Evolutionary conservation across 2,113 vertebrate genomes (phyloP).

Genomic region (Ellobius talpinus): DNA sequence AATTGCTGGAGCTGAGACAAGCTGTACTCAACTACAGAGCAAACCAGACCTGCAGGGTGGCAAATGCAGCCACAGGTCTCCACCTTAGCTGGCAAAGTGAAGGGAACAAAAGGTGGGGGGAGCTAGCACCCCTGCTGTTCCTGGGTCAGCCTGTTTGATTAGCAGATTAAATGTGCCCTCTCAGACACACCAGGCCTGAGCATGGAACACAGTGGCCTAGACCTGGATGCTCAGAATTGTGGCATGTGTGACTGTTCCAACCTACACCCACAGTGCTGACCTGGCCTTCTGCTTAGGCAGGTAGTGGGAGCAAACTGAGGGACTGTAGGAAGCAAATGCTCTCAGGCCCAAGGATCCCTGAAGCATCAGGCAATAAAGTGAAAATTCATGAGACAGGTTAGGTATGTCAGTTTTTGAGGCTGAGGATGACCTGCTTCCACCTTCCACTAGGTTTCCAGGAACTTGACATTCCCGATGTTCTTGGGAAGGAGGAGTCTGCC

Average conservation of each 20-base stretch:
- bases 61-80: background rate
- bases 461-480: background rate
- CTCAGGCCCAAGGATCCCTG: background rate
- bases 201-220: background rate
- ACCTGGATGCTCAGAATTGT: background rate
- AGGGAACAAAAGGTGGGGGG: background rate
- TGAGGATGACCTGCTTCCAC: background rate
- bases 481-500: background rate
- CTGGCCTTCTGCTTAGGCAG: background rate
- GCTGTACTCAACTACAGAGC: background rate
- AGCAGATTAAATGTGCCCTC: background rate
- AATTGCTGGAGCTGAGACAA: background rate
- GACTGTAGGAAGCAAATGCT: background rate
- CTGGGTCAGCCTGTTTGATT: background rate
- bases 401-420: background rate
- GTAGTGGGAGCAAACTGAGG: background rate
- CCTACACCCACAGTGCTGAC: background rate
- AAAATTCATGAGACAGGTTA: background rate
- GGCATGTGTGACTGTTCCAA: rapidly evolving
- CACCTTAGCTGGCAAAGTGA: background rate
- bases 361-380: background rate
- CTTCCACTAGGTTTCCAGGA: background rate
- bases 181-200: background rate
- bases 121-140: background rate
- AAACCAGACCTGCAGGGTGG: background rate